phyloP scores from a whole-genome alignment of 2,888 invertebrate species.

The Clistopyga incitator region DNA sequence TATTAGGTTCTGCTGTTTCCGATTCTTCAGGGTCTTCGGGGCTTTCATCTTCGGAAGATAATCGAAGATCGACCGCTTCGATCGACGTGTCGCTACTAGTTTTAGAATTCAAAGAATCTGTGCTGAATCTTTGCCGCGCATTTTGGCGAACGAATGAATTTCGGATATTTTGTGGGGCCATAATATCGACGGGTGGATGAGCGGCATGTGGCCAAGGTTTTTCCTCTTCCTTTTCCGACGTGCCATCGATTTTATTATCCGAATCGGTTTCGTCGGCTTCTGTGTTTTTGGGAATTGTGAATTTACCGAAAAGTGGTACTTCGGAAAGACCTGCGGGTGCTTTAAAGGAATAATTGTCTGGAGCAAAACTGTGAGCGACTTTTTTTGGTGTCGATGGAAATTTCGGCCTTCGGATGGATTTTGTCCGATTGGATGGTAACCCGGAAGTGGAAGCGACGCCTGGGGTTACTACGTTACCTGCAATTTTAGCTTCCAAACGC shows the following conservation, averaged over 20 bases:
- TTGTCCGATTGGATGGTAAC: not conserved
- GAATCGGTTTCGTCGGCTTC: not conserved
- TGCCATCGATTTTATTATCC: not conserved
- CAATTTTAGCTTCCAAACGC: conserved; percentile 73
- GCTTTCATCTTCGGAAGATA: conserved; percentile 39
- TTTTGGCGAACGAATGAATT: not conserved
- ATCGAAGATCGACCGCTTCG: conserved; percentile 24
- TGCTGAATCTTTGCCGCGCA: not conserved
- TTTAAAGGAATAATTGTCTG: conserved; percentile 85
- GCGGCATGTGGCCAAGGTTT: not conserved
- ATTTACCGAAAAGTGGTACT: conserved; percentile 73
- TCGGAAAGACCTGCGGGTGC: conserved; percentile 82
- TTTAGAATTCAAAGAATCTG: not conserved
- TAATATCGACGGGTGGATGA: not conserved
- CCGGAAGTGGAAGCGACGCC: not conserved
- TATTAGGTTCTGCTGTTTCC: not conserved
- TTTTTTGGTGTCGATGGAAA: conserved; percentile 51
- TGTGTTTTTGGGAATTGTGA: conserved; percentile 32
- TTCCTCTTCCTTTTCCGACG: not conserved
- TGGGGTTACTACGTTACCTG: not conserved
- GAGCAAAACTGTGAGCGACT: conserved; percentile 84
- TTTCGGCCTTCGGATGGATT: not conserved
- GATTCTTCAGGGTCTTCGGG: conserved; percentile 4
- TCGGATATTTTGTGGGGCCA: not conserved
- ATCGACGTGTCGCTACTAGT: not conserved